Percentiles rank a stretch among this genome's conserved stretches.
Conservation (phyloP, 2,888 invertebrate genomes). For the Willowsia nigromaculata region DNA sequence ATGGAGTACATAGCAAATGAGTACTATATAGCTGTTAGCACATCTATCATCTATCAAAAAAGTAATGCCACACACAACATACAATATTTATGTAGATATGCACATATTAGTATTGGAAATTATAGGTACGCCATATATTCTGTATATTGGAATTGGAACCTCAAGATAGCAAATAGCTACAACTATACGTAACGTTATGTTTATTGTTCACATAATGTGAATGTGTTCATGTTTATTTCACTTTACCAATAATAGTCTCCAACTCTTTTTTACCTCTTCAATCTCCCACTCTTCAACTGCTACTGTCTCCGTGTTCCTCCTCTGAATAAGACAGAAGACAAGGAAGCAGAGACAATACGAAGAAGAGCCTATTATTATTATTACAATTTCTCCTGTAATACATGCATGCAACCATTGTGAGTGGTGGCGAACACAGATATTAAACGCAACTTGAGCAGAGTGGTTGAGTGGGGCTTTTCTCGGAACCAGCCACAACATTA, state of each 20-base stretch:
- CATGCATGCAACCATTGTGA: slow-evolving; percentile 8
- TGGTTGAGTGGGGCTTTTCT: slow-evolving; percentile 34
- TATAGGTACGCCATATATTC: no score
- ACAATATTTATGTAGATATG: not conserved
- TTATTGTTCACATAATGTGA: slow-evolving; percentile 11
- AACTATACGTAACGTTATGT: slow-evolving; percentile 5
- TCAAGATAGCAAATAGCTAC: not conserved
- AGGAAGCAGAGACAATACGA: slow-evolving; percentile 40
- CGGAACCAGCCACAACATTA: slow-evolving; percentile 13
- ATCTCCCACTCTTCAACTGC: slow-evolving; percentile 39
- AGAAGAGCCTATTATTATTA: slow-evolving; percentile 42
- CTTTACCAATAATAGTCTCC: slow-evolving; percentile 30
- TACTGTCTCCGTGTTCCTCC: slow-evolving; percentile 29
- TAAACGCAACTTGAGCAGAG: slow-evolving; percentile 23
- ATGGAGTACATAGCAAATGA: slow-evolving; percentile 7
- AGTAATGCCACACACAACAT: not conserved
- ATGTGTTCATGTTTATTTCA: slow-evolving; percentile 29
- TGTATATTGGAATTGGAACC: not conserved
- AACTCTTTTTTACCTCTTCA: slow-evolving; percentile 14
- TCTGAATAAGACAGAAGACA: slow-evolving; percentile 31
- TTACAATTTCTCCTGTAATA: slow-evolving; percentile 2
- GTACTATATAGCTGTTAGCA: slow-evolving; percentile 14
- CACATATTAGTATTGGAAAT: not conserved
- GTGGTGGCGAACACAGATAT: not conserved
- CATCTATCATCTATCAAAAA: slow-evolving; percentile 19